These are phyloP conservation scores for Drosophila barbarae DNA, from an alignment of 2,888 invertebrate species.

Conservation along the genomic window DNA sequence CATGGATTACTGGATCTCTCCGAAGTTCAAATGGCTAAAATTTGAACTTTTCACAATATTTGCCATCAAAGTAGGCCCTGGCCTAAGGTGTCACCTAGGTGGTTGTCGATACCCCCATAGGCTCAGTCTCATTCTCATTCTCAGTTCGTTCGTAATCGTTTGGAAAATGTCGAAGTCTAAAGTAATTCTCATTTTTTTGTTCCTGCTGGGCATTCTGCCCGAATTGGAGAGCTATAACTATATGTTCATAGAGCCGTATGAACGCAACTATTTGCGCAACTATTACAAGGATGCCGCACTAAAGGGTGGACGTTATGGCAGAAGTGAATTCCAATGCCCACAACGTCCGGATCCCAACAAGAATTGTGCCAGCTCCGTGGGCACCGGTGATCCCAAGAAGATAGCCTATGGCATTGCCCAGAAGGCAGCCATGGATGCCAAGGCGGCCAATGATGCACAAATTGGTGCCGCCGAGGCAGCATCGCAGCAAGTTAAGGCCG, in stretches of 20 bases:
- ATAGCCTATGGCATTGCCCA: not conserved
- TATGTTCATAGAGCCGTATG: not conserved
- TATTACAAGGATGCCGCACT: not conserved
- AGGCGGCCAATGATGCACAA: not conserved
- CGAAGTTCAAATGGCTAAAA: too few species aligned
- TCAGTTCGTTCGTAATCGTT: not conserved
- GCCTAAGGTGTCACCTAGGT: not conserved
- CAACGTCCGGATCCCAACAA: too few species aligned
- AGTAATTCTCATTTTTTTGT: not conserved
- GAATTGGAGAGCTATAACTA: not conserved
- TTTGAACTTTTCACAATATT: not conserved
- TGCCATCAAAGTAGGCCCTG: not conserved
- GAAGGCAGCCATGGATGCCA: not conserved
- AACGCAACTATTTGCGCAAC: not conserved
- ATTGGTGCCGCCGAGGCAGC: constrained; percentile 3
- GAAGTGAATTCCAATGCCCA: not conserved
- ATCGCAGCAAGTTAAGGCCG: not conserved
- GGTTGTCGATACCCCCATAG: too few species aligned
- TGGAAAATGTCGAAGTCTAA: not conserved
- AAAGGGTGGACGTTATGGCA: not conserved
- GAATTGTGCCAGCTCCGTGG: not conserved
- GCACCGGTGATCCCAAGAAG: not conserved
- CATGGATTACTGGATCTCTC: too few species aligned
- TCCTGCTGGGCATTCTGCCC: not conserved
- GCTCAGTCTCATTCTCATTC: not conserved